A percentile compares a stretch with the other conserved stretches of the same genome.
These are phyloP conservation scores for Microctonus aethiopoides DNA, from an alignment of 2,888 invertebrate species.

Conservation along the genomic window DNA sequence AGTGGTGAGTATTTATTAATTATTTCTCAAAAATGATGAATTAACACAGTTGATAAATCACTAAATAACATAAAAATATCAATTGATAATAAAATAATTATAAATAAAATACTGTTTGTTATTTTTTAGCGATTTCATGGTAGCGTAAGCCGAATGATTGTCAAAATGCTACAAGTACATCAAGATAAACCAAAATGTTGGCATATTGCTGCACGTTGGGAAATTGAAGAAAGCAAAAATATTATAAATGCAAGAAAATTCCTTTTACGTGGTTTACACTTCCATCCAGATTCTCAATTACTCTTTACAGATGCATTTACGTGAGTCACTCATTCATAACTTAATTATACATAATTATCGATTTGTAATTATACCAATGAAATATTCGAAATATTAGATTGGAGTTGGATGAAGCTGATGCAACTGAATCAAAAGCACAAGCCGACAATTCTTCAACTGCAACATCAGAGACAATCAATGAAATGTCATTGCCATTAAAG, in stretches of 20 bases:
- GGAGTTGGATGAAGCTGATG: constrained; percentile 38
- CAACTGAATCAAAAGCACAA: constrained; percentile 27
- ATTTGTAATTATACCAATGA: constrained; percentile 21
- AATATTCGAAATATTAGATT: constrained; percentile 20
- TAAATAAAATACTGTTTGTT: background rate
- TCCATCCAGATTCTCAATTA: constrained; percentile 76
- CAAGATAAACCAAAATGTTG: constrained; percentile 81
- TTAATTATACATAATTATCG: background rate
- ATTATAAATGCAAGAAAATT: constrained; percentile 77
- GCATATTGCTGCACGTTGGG: constrained; percentile 84
- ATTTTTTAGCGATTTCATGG: constrained; percentile 57
- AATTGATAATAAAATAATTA: background rate
- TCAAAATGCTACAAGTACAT: constrained; percentile 73
- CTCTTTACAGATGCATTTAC: constrained; percentile 79
- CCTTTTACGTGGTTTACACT: constrained; percentile 80
- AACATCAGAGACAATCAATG: constrained; percentile 28
- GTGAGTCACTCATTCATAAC: constrained; percentile 50
- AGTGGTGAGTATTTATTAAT: constrained; percentile 67
- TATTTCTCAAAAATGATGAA: too few relatives aligned
- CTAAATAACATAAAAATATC: too few relatives aligned
- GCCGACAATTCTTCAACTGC: constrained; percentile 8
- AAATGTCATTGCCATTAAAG: constrained; percentile 65
- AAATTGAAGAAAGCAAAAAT: constrained; percentile 77
- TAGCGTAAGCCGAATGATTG: constrained; percentile 62
- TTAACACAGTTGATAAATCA: too few relatives aligned